Conservation (phyloP, 2,888 invertebrate genomes). For the Yponomeuta plumbellus region DNA sequence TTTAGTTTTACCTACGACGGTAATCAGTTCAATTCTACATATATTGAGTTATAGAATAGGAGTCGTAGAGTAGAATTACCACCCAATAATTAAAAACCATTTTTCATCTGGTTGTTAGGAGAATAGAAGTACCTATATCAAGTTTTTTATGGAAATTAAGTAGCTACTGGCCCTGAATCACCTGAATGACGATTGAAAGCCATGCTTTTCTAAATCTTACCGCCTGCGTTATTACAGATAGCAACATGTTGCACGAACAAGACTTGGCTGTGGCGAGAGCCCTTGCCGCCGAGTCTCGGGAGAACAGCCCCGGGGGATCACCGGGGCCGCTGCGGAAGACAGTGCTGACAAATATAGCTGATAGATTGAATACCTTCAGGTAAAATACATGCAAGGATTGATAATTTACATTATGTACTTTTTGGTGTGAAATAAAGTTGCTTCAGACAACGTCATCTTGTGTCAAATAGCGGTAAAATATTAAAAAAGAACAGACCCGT, state of each 20-base stretch:
- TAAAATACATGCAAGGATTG: conserved; percentile 30
- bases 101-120: too few relatives aligned
- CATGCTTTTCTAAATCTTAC: not conserved
- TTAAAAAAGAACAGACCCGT: too few relatives aligned
- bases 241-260: conserved; percentile 80
- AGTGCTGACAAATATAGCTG: conserved; percentile 76
- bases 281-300: conserved; percentile 78
- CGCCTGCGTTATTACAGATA: not conserved
- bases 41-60: too few relatives aligned
- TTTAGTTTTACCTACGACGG: too few relatives aligned
- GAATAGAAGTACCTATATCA: too few relatives aligned
- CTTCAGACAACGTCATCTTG: not conserved
- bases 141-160: too few relatives aligned
- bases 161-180: too few relatives aligned
- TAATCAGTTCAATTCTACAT: too few relatives aligned
- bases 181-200: too few relatives aligned
- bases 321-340: conserved; percentile 80
- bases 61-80: too few relatives aligned
- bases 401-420: not conserved
- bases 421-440: conserved; percentile 13
- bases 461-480: not conserved
- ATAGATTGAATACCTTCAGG: conserved; percentile 84
- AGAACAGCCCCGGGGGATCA: conserved; percentile 76
- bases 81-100: too few relatives aligned
- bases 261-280: conserved; percentile 84